phyloP scores from a whole-genome alignment of 1,140 invertebrate genomes.

The Adoxophyes honmai region DNA sequence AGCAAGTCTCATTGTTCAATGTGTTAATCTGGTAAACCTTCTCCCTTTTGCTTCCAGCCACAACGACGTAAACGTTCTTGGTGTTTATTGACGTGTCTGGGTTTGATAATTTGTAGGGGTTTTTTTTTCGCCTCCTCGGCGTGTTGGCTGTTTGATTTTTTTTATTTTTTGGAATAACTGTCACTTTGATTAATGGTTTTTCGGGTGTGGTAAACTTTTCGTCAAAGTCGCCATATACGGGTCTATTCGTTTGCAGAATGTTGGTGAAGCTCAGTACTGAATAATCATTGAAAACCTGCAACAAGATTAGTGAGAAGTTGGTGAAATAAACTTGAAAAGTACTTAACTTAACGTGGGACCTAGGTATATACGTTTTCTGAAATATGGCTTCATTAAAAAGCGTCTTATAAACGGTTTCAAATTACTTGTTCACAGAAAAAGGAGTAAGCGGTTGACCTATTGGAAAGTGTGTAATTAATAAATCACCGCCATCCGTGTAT shows the following conservation, averaged over 20 bases:
- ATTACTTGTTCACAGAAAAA: too few species aligned
- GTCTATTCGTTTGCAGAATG: neutral
- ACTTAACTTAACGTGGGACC: too few species aligned
- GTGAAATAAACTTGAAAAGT: too few species aligned
- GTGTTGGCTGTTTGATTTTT: slow-evolving; percentile 30
- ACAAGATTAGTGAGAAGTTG: neutral
- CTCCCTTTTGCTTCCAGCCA: slow-evolving; percentile 32
- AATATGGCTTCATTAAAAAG: too few species aligned
- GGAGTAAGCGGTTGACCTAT: too few species aligned
- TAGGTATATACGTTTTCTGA: too few species aligned
- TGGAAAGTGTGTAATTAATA: too few species aligned
- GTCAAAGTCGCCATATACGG: neutral
- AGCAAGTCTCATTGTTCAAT: slow-evolving; percentile 30
- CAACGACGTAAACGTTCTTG: slow-evolving; percentile 32
- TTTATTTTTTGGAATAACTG: slow-evolving; percentile 40
- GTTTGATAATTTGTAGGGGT: slow-evolving; percentile 37
- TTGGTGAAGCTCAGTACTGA: slow-evolving; percentile 22
- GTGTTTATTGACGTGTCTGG: slow-evolving; percentile 37
- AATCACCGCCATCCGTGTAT: too few species aligned
- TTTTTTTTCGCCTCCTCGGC: slow-evolving; percentile 33
- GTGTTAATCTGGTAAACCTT: slow-evolving; percentile 45
- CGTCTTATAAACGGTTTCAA: too few species aligned
- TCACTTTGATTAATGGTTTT: slow-evolving; percentile 48
- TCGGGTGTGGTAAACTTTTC: slow-evolving; percentile 7
- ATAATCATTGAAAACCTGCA: slow-evolving; percentile 21